Conservation (phyloP, 2,797 vertebrate species). For the Enteromius radiatus region DNA sequence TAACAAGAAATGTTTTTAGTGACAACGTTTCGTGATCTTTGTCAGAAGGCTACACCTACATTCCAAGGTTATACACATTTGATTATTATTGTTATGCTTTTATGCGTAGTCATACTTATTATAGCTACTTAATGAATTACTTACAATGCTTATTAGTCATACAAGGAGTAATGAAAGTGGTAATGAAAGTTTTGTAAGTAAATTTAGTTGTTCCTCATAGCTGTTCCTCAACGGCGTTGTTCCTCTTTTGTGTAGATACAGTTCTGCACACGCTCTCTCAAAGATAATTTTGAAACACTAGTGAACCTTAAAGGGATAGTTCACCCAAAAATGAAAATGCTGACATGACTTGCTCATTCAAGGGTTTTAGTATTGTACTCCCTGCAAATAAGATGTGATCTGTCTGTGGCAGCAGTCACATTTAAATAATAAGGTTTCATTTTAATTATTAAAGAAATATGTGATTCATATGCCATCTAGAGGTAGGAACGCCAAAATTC, state of each 20-base stretch:
- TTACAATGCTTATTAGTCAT: too few relatives aligned
- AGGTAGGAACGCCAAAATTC: neutral
- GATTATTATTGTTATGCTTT: neutral
- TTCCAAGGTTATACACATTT: neutral
- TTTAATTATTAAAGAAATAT: neutral
- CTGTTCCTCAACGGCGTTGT: neutral
- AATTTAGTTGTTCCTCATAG: neutral
- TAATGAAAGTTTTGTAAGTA: neutral
- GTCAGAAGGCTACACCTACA: neutral
- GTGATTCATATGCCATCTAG: neutral
- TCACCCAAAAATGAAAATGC: neutral
- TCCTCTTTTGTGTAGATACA: neutral
- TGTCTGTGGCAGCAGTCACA: neutral
- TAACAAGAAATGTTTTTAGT: neutral
- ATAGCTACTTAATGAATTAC: too few relatives aligned
- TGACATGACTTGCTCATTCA: neutral
- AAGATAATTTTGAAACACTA: neutral
- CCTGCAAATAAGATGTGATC: neutral
- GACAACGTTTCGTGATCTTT: neutral
- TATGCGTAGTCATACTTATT: neutral
- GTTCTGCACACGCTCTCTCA: neutral
- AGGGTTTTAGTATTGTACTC: neutral
- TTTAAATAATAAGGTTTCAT: neutral
- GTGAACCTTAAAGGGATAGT: neutral
- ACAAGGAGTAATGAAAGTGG: too few relatives aligned